These are phyloP conservation scores for Drosophila miranda DNA, from an alignment of 1,140 invertebrate species.

Conservation along the genomic window DNA sequence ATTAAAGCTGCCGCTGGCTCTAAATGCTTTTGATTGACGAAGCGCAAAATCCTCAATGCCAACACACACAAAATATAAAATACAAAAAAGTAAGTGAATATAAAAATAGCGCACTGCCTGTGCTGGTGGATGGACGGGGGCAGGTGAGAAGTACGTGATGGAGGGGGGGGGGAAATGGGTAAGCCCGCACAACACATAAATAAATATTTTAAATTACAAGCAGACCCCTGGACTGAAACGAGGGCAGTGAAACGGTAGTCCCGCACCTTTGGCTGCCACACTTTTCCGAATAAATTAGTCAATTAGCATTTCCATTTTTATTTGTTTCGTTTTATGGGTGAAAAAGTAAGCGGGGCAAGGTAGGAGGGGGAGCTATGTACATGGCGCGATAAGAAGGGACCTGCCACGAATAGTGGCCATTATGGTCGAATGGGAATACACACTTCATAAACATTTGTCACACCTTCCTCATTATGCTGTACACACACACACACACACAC, in stretches of 20 bases:
- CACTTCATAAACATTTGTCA: slow-evolving; percentile 30
- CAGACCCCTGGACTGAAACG: slow-evolving; percentile 33
- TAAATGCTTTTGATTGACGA: slow-evolving; percentile 77
- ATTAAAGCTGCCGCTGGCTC: slow-evolving; percentile 68
- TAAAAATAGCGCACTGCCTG: slow-evolving; percentile 17
- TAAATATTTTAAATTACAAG: slow-evolving; percentile 53
- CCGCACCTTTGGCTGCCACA: slow-evolving; percentile 25
- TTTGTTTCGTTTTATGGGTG: slow-evolving; percentile 17
- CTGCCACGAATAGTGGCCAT: slow-evolving; percentile 29
- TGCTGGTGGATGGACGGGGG: neutral
- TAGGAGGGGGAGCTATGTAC: too few species aligned
- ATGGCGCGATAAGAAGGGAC: too few species aligned
- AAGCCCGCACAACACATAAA: slow-evolving; percentile 13
- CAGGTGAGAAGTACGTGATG: neutral
- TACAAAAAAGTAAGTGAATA: slow-evolving; percentile 19
- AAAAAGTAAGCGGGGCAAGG: neutral
- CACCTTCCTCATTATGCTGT: slow-evolving; percentile 52
- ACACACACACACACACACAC: too few species aligned
- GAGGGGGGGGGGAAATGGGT: neutral
- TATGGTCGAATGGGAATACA: neutral
- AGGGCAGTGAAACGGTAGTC: slow-evolving; percentile 17
- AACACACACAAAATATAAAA: slow-evolving; percentile 33
- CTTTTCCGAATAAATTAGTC: slow-evolving; percentile 61
- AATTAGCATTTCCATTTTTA: slow-evolving; percentile 63
- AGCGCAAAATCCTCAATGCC: slow-evolving; percentile 65